These are phyloP conservation scores for Noctua comes DNA, from an alignment of 2,888 invertebrate species.

Conservation along the genomic window DNA sequence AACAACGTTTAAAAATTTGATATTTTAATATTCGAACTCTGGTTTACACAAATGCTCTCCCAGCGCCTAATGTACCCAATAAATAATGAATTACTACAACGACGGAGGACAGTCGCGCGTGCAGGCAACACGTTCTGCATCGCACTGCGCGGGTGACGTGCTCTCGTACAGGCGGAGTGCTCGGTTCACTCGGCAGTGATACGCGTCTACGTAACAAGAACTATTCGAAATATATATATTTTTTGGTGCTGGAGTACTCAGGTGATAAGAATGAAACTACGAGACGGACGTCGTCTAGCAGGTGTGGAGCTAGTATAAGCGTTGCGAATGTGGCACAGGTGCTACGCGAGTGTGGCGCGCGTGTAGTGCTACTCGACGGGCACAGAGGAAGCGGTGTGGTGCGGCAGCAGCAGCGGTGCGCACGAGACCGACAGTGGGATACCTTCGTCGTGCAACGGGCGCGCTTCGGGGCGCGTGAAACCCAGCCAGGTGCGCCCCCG, in stretches of 20 bases:
- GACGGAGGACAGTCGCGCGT: slow-evolving; percentile 40
- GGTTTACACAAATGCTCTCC: slow-evolving; percentile 58
- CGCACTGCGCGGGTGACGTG: slow-evolving; percentile 18
- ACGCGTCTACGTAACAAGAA: slow-evolving; percentile 23
- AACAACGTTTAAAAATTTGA: slow-evolving; percentile 64
- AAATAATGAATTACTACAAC: slow-evolving; percentile 41
- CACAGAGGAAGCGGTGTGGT: slow-evolving; percentile 80
- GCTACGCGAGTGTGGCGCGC: slow-evolving; percentile 18
- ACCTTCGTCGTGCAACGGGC: slow-evolving; percentile 72
- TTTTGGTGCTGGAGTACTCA: slow-evolving; percentile 37
- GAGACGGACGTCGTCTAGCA: slow-evolving; percentile 23
- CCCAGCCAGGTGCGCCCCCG: slow-evolving; percentile 68
- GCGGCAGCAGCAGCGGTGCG: slow-evolving; percentile 72
- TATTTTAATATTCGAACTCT: slow-evolving; percentile 58
- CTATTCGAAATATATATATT: slow-evolving; percentile 28
- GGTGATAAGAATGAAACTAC: slow-evolving; percentile 33
- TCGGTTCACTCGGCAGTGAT: slow-evolving; percentile 15
- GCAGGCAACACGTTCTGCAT: slow-evolving; percentile 10
- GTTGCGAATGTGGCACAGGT: slow-evolving; percentile 8
- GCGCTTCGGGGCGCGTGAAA: slow-evolving; percentile 53
- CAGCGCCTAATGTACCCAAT: slow-evolving; percentile 49
- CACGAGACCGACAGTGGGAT: slow-evolving; percentile 66
- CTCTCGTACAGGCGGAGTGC: slow-evolving; percentile 1
- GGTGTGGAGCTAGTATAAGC: slow-evolving; percentile 32
- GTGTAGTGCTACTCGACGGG: slow-evolving; percentile 77